Percentiles rank a stretch among this genome's conserved stretches.
Evolutionary conservation across 64 coral and sea anemone species (phyloP).

Genomic region (Pocillopora damicornis): DNA sequence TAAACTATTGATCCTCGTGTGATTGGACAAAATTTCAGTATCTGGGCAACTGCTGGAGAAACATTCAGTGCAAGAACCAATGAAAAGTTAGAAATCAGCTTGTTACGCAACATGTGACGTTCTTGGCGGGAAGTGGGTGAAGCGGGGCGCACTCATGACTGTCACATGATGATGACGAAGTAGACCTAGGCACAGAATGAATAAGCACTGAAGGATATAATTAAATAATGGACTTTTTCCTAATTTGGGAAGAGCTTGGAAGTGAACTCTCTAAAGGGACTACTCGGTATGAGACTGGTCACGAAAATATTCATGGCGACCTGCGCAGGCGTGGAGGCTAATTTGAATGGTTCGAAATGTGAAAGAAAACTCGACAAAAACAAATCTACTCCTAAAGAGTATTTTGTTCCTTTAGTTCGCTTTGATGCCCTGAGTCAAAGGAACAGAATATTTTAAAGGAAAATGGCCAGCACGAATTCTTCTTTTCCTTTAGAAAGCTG

Average conservation of each 20-base stretch:
- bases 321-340: constrained; percentile 51
- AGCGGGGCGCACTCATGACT: not conserved
- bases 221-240: not conserved
- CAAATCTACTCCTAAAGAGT: not conserved
- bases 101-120: constrained; percentile 5
- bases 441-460: not conserved
- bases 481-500: not conserved
- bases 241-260: not conserved
- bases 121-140: constrained; percentile 12
- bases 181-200: not conserved
- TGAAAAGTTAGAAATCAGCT: not conserved
- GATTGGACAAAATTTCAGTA: constrained; percentile 15
- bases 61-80: not conserved
- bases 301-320: not conserved
- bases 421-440: not conserved
- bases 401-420: not conserved
- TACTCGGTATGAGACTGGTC: not conserved
- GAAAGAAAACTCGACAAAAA: constrained; percentile 36
- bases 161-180: constrained; percentile 39
- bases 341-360: constrained; percentile 51
- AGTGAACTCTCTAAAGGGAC: not conserved
- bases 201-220: not conserved
- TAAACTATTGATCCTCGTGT: not conserved
- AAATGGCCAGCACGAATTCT: not conserved
- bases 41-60: constrained; percentile 9